A percentile compares a stretch with the other conserved stretches of the same genome.
These are phyloP conservation scores for Dromaius novaehollandiae DNA, from an alignment of 2,113 vertebrate species.

Conservation along the genomic window DNA sequence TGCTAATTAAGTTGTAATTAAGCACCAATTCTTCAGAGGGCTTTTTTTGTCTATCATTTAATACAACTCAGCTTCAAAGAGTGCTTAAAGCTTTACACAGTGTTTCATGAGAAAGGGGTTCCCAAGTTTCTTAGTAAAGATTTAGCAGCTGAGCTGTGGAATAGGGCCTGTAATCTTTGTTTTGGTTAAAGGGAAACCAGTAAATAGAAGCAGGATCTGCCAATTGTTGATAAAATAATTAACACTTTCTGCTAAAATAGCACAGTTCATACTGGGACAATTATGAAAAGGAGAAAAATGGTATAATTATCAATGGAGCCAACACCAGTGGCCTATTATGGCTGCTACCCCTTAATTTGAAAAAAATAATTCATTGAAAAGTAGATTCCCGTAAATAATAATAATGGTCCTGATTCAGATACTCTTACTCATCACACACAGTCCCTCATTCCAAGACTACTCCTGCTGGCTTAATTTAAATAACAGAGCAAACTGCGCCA, in stretches of 20 bases:
- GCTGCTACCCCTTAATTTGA: slow-evolving; percentile 69
- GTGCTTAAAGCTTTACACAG: slow-evolving; percentile 88
- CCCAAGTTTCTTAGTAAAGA: slow-evolving; percentile 79
- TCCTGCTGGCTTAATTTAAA: slow-evolving; percentile 58
- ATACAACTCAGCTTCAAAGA: slow-evolving; percentile 92
- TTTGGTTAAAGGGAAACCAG: slow-evolving; percentile 81
- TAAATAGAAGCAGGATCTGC: slow-evolving; percentile 80
- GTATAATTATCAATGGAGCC: slow-evolving; percentile 79
- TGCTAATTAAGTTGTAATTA: slow-evolving; percentile 99
- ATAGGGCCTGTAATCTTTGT: slow-evolving; percentile 77
- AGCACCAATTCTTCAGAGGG: slow-evolving; percentile 98
- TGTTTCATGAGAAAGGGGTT: slow-evolving; percentile 79
- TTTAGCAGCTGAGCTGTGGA: slow-evolving; percentile 75
- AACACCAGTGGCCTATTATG: slow-evolving; percentile 73
- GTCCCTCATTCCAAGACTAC: slow-evolving; percentile 42
- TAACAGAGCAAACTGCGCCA: slow-evolving; percentile 58
- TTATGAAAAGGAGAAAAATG: slow-evolving; percentile 78
- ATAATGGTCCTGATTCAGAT: slow-evolving; percentile 62
- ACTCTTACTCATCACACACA: slow-evolving; percentile 1
- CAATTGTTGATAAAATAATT: slow-evolving; percentile 85
- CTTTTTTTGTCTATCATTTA: slow-evolving; percentile 97
- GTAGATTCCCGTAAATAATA: slow-evolving; percentile 76
- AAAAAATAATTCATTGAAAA: slow-evolving; percentile 68
- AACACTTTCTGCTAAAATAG: slow-evolving; percentile 81
- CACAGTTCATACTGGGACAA: slow-evolving; percentile 80